Base-by-base conservation (phyloP, 1,140 invertebrate species). In the Leptopilina boulardi region DNA sequence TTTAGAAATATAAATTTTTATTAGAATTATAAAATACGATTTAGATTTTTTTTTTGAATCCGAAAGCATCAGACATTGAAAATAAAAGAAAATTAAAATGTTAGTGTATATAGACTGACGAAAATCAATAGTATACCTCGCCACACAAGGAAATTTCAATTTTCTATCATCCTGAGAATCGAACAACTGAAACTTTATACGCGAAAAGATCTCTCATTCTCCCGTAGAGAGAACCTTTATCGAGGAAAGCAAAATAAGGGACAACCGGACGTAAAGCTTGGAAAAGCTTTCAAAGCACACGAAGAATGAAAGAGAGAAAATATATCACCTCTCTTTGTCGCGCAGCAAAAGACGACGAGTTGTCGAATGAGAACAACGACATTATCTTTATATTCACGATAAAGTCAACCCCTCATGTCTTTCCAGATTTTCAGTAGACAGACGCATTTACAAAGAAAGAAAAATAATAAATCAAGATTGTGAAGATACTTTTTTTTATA, bases 201-300 rank as follows among this genome's bases (percentile, higher is more conserved):
- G 59, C 5, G 5, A 38, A n/a, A 66, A 66, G 26, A 66, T 66
- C 26, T 66, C 59, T 66, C n/a, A n/a, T 66, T 66, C 23, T 66
- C 59, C 59, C 21, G 26, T 1, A 30, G 59, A 66, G 56, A 66
- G 59, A 66, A 23, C 59, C 59, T 66, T 66, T 66, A 66, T 66
- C 59, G 59, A 30, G 59, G 26, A 30, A 66, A 66, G 59, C 59
- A 66, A 66, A 66, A 66, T 66, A 66, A 66, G 59, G 59, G 59
- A 66, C 59, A 30, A 34, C 59, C 59, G 59, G 59, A 30, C 59
- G 23, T 66, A 66, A 66, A 66, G 9, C 26, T 23, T 66, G 30
- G 59, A 66, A 66, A 30, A 66, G 59, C 59, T 66, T 66, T 66
- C 59, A 66, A 30, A 66, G 59, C 23, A 66, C 26, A 66, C 26